These are phyloP conservation scores for Pseudomyrmex gracilis DNA, from an alignment of 1,140 invertebrate species.

Conservation along the genomic window DNA sequence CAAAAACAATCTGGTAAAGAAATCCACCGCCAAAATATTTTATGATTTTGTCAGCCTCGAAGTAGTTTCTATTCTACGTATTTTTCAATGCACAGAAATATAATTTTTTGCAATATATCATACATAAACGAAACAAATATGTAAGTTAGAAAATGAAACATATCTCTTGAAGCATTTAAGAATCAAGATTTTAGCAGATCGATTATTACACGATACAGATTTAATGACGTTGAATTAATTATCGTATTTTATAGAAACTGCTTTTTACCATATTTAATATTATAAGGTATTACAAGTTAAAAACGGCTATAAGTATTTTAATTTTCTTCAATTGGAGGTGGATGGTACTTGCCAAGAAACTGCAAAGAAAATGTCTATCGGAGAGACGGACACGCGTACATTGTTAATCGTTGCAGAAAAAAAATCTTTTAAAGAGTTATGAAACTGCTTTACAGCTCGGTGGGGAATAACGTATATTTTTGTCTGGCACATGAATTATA, in stretches of 20 bases:
- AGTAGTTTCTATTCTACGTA: background rate
- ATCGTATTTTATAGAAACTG: background rate
- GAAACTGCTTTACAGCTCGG: slow-evolving; percentile 78
- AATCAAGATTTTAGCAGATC: too few relatives aligned
- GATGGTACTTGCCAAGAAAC: slow-evolving; percentile 61
- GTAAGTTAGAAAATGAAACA: too few relatives aligned
- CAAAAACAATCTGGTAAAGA: slow-evolving; percentile 30
- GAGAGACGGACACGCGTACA: slow-evolving; percentile 8
- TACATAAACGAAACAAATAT: too few relatives aligned
- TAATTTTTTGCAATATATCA: background rate
- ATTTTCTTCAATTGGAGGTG: slow-evolving; percentile 46
- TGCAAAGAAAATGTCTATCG: slow-evolving; percentile 1
- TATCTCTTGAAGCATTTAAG: too few relatives aligned
- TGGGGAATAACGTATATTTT: slow-evolving; percentile 24
- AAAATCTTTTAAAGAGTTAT: slow-evolving; percentile 78
- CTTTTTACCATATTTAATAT: too few relatives aligned
- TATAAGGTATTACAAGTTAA: background rate
- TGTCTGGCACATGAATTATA: slow-evolving; percentile 1
- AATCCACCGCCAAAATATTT: slow-evolving; percentile 49
- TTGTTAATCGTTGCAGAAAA: background rate
- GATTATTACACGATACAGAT: background rate
- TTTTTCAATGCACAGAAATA: background rate
- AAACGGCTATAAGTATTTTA: slow-evolving; percentile 1
- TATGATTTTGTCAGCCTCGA: background rate
- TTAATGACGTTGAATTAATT: slow-evolving; percentile 19